Conservation (phyloP, 2,113 vertebrate genomes). For the Nesoenas mayeri region DNA sequence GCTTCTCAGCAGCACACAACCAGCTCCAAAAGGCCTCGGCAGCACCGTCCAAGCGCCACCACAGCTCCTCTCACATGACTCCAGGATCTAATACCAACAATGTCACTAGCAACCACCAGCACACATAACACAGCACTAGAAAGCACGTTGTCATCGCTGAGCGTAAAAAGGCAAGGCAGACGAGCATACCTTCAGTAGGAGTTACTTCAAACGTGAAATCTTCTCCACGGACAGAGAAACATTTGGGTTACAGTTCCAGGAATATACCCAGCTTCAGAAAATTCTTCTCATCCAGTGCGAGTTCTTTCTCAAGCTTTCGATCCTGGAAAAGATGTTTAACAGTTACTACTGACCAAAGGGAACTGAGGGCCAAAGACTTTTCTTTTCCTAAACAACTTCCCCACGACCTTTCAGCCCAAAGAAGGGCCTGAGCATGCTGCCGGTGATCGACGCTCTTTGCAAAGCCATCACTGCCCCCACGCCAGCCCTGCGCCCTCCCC, state of each 20-base stretch:
- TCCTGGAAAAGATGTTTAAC: constrained; percentile 9
- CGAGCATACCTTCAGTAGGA: constrained; percentile 57
- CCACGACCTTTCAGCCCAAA: not conserved
- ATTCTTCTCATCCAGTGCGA: constrained; percentile 76
- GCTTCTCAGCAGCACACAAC: too few species aligned
- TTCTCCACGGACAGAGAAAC: constrained; percentile 83
- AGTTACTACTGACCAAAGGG: not conserved
- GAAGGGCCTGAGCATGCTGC: rapidly evolving
- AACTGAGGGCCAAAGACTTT: not conserved
- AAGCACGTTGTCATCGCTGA: rapidly evolving
- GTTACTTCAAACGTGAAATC: constrained; percentile 73
- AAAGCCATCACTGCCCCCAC: rapidly evolving
- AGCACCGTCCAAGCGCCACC: not conserved
- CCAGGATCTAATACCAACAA: not conserved
- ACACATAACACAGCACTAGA: rapidly evolving
- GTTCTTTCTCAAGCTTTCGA: not conserved
- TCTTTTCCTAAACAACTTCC: not conserved
- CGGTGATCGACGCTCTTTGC: not conserved
- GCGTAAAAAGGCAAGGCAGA: not conserved
- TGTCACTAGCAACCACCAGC: not conserved
- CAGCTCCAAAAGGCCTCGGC: not conserved
- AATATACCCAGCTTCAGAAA: constrained; percentile 69
- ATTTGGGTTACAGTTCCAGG: constrained; percentile 84
- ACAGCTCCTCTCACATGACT: not conserved
- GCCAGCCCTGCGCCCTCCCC: rapidly evolving